These are phyloP conservation scores for Pelochelys cantorii DNA, from an alignment of 2,797 vertebrate species.

Conservation along the genomic window DNA sequence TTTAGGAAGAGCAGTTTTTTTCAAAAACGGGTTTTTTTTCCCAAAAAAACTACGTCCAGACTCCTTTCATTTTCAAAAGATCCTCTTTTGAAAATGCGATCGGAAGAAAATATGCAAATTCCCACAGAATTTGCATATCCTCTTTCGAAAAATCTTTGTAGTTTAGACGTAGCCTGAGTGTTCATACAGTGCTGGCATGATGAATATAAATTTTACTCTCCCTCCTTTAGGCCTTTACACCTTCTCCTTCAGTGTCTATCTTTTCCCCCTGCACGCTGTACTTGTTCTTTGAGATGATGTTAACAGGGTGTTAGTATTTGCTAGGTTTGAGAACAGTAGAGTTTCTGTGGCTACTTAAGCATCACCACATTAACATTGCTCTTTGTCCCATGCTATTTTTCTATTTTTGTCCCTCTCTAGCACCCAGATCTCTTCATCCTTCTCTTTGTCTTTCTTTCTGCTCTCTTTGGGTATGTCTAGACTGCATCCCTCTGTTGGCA, in stretches of 20 bases:
- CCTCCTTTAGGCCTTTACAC: neutral
- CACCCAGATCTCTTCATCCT: neutral
- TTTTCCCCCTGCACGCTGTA: neutral
- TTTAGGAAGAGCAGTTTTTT: too few relatives aligned
- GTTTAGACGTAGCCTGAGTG: neutral
- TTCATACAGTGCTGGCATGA: neutral
- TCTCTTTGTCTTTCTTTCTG: neutral
- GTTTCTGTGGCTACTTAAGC: neutral
- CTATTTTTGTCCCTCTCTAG: neutral
- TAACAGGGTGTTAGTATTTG: neutral
- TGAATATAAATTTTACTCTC: neutral
- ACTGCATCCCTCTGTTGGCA: too few relatives aligned
- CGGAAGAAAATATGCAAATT: too few relatives aligned
- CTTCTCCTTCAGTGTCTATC: neutral
- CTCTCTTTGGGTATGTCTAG: too few relatives aligned
- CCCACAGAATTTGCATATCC: too few relatives aligned
- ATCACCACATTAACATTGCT: fast-evolving
- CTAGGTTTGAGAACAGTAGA: neutral
- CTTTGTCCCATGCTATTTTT: fast-evolving
- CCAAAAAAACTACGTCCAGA: too few relatives aligned
- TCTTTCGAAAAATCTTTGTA: too few relatives aligned
- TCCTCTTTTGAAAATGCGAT: too few relatives aligned
- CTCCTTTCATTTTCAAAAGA: too few relatives aligned
- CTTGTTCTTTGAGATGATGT: neutral
- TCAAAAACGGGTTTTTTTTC: too few relatives aligned